Base-by-base conservation (phyloP, 2,888 invertebrate genomes). In the Pseudococcus longispinus region DNA sequence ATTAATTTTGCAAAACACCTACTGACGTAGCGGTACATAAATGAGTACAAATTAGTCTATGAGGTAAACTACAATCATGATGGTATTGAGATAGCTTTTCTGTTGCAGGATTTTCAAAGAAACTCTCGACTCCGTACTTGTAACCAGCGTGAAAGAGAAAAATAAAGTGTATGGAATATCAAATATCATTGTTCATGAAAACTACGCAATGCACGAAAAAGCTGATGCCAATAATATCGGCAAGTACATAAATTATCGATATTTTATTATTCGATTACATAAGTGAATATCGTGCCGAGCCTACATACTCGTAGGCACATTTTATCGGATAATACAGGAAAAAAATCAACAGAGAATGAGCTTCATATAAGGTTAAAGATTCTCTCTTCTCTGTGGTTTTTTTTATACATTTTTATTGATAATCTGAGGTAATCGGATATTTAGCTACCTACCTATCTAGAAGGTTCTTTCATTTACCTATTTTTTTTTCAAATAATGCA, bases 131-230 rank as follows among this genome's bases (percentile, higher is more conserved):
- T 89, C 89, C 83, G 89, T 89, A 18, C 80, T 87, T 3, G 89
- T 88, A 9, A 88, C 77, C n/a, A 88, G 88, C 23, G 77, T 88
- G 20, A 88, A 88, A 23, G 87, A 87, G 15, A 65, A 60, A 4
- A 88, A 85, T 23, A 9, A 20, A n/a, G 5, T 51, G n/a, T 70
- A 85, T 26, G 83, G 42, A 13, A 88, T 88, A 74, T 88, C 88
- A 20, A 89, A 89, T 3, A 89, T 89, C 26, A 88, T 89, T n/a
- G 89, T 89, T 32, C 89, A 89, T 44, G 89, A 89, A 77, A 89
- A 89, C 46, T 89, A 89, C 84, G 88, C 88, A 51, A 84, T 83
- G 1, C 85, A 82, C 5, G 70, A 44, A 15, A 74, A 55, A 32
- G 82, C 85, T 18, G 89, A 89, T 82, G 87, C 88, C 15, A 89